Conservation (phyloP, 2,888 invertebrate species). For the Aleiodes alternator region DNA sequence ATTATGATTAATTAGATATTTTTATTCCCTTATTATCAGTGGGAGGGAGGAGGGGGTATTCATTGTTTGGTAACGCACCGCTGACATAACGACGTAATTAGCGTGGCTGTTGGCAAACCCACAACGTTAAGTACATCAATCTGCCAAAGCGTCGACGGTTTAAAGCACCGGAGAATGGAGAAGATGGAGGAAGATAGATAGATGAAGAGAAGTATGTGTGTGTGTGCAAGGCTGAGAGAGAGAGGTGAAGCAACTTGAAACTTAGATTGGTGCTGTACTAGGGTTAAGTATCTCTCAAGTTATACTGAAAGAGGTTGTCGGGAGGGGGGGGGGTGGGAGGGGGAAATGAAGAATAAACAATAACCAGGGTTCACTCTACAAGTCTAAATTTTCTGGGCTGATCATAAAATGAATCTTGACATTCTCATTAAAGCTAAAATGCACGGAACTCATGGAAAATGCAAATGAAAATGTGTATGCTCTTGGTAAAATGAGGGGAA, state of each 20-base stretch:
- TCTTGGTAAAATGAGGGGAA: too few relatives aligned
- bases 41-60: background rate
- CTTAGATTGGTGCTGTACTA: background rate
- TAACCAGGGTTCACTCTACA: too few relatives aligned
- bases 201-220: background rate
- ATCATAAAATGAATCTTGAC: too few relatives aligned
- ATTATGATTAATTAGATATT: constrained; percentile 27
- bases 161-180: constrained; percentile 31
- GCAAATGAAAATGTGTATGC: too few relatives aligned
- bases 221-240: background rate
- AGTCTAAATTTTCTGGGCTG: too few relatives aligned
- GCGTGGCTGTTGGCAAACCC: constrained; percentile 40
- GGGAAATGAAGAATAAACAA: too few relatives aligned
- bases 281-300: constrained; percentile 2
- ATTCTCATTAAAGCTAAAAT: too few relatives aligned
- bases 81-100: constrained; percentile 41
- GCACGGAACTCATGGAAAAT: too few relatives aligned
- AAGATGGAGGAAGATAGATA: background rate
- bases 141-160: constrained; percentile 31
- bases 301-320: background rate
- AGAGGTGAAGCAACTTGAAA: background rate
- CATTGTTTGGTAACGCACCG: constrained; percentile 26
- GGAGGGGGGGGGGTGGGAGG: too few relatives aligned
- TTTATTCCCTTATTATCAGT: background rate
- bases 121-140: constrained; percentile 41